Percentiles rank a stretch among this genome's conserved stretches.
Evolutionary conservation across 1,140 invertebrate genomes (phyloP).

Genomic region (Trinorchestia longiramus): DNA sequence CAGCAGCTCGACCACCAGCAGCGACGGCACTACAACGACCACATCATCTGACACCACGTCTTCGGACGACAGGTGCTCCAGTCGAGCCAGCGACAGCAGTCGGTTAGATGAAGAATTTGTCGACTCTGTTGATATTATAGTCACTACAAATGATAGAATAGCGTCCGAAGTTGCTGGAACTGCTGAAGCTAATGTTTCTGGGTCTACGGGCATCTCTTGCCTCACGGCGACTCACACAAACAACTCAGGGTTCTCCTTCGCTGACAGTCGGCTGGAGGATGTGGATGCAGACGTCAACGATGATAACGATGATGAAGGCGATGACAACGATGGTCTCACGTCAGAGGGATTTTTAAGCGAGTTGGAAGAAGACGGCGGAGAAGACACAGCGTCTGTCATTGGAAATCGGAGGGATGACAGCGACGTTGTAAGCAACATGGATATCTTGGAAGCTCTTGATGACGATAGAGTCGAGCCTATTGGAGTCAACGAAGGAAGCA

Average conservation of each 20-base stretch:
- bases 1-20: background rate
- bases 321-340: background rate
- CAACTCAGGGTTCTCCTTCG: background rate
- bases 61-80: background rate
- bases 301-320: background rate
- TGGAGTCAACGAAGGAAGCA: background rate
- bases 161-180: background rate
- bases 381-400: background rate
- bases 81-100: background rate
- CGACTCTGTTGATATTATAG: background rate
- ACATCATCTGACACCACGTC: background rate
- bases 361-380: background rate
- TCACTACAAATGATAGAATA: background rate
- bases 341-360: background rate
- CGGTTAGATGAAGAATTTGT: background rate
- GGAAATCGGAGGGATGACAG: background rate
- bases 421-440: conserved; percentile 5
- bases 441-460: background rate
- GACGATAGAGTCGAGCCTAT: background rate
- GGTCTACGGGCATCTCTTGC: background rate
- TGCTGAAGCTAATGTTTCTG: background rate
- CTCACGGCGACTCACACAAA: background rate
- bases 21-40: background rate
- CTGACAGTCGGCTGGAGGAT: background rate
- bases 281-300: background rate